Evolutionary conservation across 2,888 invertebrate genomes (phyloP).

Genomic region (Bhutanitis thaidina): DNA sequence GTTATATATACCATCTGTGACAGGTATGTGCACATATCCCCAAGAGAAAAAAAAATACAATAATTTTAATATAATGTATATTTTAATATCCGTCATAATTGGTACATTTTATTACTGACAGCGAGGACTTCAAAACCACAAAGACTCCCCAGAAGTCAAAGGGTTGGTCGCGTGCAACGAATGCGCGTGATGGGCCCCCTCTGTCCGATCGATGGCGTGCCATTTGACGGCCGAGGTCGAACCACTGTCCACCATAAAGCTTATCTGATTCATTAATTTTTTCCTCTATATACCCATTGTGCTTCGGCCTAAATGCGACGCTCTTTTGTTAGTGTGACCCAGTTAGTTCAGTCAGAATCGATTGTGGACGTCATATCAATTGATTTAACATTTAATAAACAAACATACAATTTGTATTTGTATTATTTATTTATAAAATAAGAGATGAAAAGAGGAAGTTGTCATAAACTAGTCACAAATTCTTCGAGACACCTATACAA

Average conservation of each 20-base stretch:
- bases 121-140: constrained; percentile 13
- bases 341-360: constrained; percentile 63
- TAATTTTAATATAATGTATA: no score
- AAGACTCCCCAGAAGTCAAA: constrained; percentile 25
- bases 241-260: constrained; percentile 67
- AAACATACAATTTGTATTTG: neutral
- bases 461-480: constrained; percentile 29
- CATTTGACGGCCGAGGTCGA: constrained; percentile 77
- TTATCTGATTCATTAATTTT: constrained; percentile 73
- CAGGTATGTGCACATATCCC: no score
- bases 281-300: constrained; percentile 57
- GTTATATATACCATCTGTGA: no score
- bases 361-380: constrained; percentile 47
- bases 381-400: constrained; percentile 33
- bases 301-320: constrained; percentile 54
- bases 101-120: no score
- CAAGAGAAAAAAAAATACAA: no score
- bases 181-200: constrained; percentile 53
- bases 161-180: constrained; percentile 48
- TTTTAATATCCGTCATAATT: no score
- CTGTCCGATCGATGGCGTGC: constrained; percentile 65
- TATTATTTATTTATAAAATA: neutral
- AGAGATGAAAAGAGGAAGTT: neutral
- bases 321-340: constrained; percentile 70
- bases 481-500: constrained; percentile 30